These are phyloP conservation scores for Nyctereutes procyonoides DNA, from an alignment of 2,113 vertebrate genomes.

Conservation along the genomic window DNA sequence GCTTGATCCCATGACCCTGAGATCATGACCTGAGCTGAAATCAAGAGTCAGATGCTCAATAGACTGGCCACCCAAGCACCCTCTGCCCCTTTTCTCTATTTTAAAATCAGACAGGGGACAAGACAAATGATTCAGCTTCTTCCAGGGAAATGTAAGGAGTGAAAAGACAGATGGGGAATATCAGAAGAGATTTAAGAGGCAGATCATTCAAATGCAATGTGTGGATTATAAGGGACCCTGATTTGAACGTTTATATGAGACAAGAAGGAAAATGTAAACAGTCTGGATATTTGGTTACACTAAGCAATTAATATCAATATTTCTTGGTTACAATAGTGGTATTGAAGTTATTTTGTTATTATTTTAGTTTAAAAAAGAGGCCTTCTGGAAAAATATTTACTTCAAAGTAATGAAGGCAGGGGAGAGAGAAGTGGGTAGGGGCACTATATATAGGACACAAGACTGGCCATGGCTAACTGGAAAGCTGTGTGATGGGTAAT, in stretches of 20 bases:
- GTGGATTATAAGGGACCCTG: background rate
- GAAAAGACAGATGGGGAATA: background rate
- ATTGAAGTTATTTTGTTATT: background rate
- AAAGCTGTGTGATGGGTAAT: background rate
- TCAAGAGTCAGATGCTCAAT: background rate
- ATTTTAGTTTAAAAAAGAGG: background rate
- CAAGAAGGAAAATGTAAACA: background rate
- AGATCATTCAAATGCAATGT: background rate
- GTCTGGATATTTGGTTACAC: background rate
- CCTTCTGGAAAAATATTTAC: background rate
- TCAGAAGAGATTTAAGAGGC: background rate
- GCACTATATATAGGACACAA: background rate
- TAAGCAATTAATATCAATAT: background rate
- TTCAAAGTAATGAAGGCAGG: background rate
- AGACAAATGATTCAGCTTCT: background rate
- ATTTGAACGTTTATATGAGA: slow-evolving; percentile 4
- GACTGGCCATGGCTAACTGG: background rate
- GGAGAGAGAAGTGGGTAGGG: background rate
- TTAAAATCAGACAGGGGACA: slow-evolving; percentile 17
- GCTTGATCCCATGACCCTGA: background rate
- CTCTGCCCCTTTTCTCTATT: background rate
- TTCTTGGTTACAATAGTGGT: background rate
- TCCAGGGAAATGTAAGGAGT: background rate
- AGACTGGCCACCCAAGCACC: background rate
- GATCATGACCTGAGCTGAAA: background rate